These are phyloP conservation scores for Herpetotheres cachinnans DNA, from an alignment of 2,113 vertebrate species.

Conservation along the genomic window DNA sequence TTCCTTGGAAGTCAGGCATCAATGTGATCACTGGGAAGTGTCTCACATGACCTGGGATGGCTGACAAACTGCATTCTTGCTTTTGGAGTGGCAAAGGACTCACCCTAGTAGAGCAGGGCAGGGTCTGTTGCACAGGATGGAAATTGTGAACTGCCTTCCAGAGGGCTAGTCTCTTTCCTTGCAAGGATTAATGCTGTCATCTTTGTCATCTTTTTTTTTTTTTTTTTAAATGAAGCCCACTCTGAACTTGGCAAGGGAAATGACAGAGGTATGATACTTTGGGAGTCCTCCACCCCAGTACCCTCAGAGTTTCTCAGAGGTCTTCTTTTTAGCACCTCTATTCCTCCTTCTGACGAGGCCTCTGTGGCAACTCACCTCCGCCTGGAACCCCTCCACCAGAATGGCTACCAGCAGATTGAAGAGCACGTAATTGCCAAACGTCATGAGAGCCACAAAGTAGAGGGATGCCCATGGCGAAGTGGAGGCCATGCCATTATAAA, in stretches of 20 bases:
- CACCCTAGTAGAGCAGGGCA: neutral
- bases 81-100: neutral
- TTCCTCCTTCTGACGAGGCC: neutral
- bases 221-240: neutral
- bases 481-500: constrained; percentile 95
- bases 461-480: constrained; percentile 93
- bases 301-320: neutral
- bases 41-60: neutral
- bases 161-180: neutral
- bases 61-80: fast-evolving
- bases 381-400: constrained; percentile 95
- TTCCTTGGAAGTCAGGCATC: neutral
- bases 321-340: neutral
- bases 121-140: neutral
- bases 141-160: neutral
- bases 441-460: constrained; percentile 97
- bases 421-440: constrained; percentile 95
- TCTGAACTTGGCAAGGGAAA: neutral
- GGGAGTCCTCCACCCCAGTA: neutral
- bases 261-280: neutral
- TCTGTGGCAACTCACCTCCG: constrained; percentile 80
- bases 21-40: neutral
- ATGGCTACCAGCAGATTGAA: constrained; percentile 97
- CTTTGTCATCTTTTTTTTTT: neutral
- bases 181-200: neutral